Base-by-base conservation (phyloP, 2,113 vertebrate genomes). In the Sylvilagus bachmani region DNA sequence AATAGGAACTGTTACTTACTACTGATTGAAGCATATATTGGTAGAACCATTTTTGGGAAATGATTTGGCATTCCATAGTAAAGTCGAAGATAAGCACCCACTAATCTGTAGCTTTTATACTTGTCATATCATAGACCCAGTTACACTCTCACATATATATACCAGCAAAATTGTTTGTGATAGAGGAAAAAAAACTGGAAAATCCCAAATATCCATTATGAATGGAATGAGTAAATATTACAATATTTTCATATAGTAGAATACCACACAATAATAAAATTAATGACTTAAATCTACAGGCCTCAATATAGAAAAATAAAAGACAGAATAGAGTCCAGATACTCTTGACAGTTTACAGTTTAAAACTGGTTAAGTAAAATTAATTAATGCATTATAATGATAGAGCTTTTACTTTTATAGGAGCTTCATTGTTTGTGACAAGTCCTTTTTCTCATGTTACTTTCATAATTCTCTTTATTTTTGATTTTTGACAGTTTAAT, bases 11-110 rank as follows among this genome's bases (percentile, higher is more conserved):
- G 14, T 62, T 53, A 36, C 71, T 51, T 87, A 51, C 84, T 73
- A 29, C 12, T 62, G 3, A 11, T 25, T 12, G 31, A 80, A 73
- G 66, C 24, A 36, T 61, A 33, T n/a, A 38, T 79, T 53, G 19
- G 31, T 80, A 27, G 90, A 86, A 84, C n/a, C 33, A 71, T 79
- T 73, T 73, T 62, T 71, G 66, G 19, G 80, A 73, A 87, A 91
- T 11, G 36, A 12, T 64, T 80, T 80, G 38, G 8, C 31, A 64
- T 24, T 87, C 51, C 31, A 33, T 69, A 69, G 81, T 67, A 71
- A 86, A 79, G 83, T 16, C 53, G 38, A 80, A 27, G 29, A 70
- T 51, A 21, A 77, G n/a, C 71, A 61, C 6, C 78, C 10, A 49
- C 21, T 44, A 85, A 77, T 71, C 66, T 19, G 9, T 53, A 29